These are phyloP conservation scores for Cyprinodon brontotheroides DNA, from an alignment of 2,113 vertebrate species.

Conservation along the genomic window DNA sequence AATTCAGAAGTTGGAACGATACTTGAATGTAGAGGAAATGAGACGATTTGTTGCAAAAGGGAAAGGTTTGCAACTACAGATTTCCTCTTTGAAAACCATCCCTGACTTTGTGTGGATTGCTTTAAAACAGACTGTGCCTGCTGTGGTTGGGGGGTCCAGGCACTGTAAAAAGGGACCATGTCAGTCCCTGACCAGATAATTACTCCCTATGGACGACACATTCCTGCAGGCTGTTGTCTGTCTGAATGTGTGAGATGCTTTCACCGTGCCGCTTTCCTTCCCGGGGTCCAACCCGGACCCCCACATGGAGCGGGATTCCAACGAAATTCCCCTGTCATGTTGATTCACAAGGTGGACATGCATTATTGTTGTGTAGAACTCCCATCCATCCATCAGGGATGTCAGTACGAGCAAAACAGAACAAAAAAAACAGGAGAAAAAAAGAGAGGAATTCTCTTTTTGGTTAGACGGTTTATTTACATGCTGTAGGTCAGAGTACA, in stretches of 20 bases:
- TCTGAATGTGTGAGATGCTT: slow-evolving; percentile 32
- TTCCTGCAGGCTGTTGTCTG: slow-evolving; percentile 49
- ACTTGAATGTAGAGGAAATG: background rate
- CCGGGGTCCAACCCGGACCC: slow-evolving; percentile 21
- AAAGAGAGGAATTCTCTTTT: slow-evolving; percentile 56
- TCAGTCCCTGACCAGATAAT: slow-evolving; percentile 60
- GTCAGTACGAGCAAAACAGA: slow-evolving; percentile 54
- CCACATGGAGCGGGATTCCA: slow-evolving; percentile 55
- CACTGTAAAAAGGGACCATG: slow-evolving; percentile 32
- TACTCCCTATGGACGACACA: slow-evolving; percentile 51
- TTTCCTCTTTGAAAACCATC: slow-evolving; percentile 12
- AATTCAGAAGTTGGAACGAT: background rate
- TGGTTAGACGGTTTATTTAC: slow-evolving; percentile 69
- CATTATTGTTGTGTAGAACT: slow-evolving; percentile 68
- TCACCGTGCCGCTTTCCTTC: slow-evolving; percentile 34
- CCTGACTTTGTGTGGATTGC: slow-evolving; percentile 16
- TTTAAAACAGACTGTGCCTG: background rate
- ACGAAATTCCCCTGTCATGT: slow-evolving; percentile 72
- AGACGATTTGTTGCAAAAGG: background rate
- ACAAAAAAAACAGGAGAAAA: slow-evolving; percentile 44
- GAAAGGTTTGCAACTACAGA: slow-evolving; percentile 9
- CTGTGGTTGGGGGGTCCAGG: slow-evolving; percentile 59
- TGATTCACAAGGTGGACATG: slow-evolving; percentile 58
- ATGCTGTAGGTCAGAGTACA: slow-evolving; percentile 21
- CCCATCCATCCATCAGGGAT: slow-evolving; percentile 73